Evolutionary conservation across 1,140 invertebrate species (phyloP).

Genomic region (Phortica variegata): DNA sequence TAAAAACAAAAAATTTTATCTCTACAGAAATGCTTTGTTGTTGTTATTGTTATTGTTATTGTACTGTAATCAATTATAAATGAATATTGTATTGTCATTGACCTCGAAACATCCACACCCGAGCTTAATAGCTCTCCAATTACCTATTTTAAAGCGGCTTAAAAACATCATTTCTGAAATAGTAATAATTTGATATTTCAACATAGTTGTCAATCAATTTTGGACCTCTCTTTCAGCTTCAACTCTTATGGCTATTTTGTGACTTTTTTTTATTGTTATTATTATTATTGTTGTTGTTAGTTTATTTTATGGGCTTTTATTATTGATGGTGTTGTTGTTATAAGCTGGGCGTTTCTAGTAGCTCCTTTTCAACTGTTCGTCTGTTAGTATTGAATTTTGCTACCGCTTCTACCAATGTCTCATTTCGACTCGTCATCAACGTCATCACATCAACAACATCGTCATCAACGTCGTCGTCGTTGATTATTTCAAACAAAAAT

Average conservation of each 20-base stretch:
- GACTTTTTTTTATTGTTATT: conserved; percentile 17
- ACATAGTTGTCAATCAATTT: conserved; percentile 49
- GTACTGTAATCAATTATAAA: conserved; percentile 50
- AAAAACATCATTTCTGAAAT: conserved; percentile 39
- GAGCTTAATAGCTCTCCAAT: conserved; percentile 45
- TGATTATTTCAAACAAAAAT: no score
- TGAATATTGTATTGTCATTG: conserved; percentile 31
- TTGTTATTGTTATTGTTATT: no score
- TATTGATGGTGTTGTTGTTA: no score
- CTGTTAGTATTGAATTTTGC: no score
- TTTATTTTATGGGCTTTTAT: conserved; percentile 12
- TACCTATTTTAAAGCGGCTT: conserved; percentile 49
- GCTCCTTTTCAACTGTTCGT: no score
- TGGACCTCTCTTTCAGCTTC: conserved; percentile 11
- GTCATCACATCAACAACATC: no score
- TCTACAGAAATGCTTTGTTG: no score
- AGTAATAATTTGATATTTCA: conserved; percentile 53
- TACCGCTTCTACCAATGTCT: no score
- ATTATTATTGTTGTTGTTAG: neutral
- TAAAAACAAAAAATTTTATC: no score
- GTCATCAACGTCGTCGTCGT: no score
- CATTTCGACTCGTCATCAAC: no score
- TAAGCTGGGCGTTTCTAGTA: conserved; percentile 19
- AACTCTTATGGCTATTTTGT: conserved; percentile 21
- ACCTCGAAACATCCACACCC: conserved; percentile 45